A percentile compares a stretch with the other conserved stretches of the same genome.
These are phyloP conservation scores for Ectropis grisescens DNA, from an alignment of 1,140 invertebrate genomes.

Conservation along the genomic window DNA sequence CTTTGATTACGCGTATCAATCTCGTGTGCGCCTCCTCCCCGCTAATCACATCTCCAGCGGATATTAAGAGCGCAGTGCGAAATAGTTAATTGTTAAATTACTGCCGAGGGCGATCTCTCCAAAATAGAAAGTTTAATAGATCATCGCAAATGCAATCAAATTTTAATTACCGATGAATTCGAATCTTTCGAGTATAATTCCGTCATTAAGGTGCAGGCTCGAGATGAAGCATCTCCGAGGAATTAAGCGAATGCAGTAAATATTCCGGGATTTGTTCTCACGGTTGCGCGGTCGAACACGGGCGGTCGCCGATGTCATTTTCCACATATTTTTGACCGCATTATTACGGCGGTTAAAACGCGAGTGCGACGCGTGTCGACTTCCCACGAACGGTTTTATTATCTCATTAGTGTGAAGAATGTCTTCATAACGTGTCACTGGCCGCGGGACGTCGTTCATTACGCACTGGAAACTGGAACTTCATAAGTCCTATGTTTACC, in stretches of 20 bases:
- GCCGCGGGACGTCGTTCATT: conserved; percentile 59
- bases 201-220: no score
- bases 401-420: conserved; percentile 60
- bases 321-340: conserved; percentile 6
- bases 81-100: no score
- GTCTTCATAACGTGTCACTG: conserved; percentile 60
- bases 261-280: conserved; percentile 1
- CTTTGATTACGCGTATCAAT: no score
- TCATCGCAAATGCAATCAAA: conserved; percentile 1
- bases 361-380: conserved; percentile 26
- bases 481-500: conserved; percentile 43
- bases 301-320: conserved; percentile 7
- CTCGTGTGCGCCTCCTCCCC: no score
- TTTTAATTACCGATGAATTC: no score
- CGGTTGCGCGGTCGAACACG: background rate
- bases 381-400: conserved; percentile 58
- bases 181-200: no score
- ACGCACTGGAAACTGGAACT: conserved; percentile 48
- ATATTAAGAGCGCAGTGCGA: no score
- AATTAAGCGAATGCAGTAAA: no score
- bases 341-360: conserved; percentile 7
- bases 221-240: no score
- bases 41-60: no score
- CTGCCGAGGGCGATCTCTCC: no score
- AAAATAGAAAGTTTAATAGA: no score